phyloP scores from a whole-genome alignment of 2,888 invertebrate genomes.

The Lasioglossum leucozonium region DNA sequence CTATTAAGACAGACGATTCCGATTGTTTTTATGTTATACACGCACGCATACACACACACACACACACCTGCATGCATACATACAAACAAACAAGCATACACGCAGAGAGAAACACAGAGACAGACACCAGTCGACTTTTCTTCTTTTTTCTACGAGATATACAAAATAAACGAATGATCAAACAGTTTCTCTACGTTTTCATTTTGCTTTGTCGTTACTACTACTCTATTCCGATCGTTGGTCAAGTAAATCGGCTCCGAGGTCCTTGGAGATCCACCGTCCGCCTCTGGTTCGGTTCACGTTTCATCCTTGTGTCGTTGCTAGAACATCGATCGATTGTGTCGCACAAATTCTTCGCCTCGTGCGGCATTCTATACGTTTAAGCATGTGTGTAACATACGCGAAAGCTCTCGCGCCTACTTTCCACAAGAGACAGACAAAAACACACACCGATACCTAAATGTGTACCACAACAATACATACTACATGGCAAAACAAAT shows the following conservation, averaged over 20 bases:
- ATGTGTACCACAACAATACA: slow-evolving; percentile 39
- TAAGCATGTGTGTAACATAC: slow-evolving; percentile 61
- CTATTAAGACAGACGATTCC: slow-evolving; percentile 27
- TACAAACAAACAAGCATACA: no score
- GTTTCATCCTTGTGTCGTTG: slow-evolving; percentile 24
- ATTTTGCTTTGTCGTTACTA: slow-evolving; percentile 34
- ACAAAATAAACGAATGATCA: slow-evolving; percentile 48
- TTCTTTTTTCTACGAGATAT: slow-evolving; percentile 49
- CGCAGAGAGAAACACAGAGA: neutral
- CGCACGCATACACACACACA: neutral
- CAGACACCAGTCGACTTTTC: slow-evolving; percentile 37
- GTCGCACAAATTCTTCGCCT: slow-evolving; percentile 53
- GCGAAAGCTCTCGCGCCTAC: slow-evolving; percentile 38
- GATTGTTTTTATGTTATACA: slow-evolving; percentile 50
- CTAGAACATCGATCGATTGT: slow-evolving; percentile 16
- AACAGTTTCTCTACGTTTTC: slow-evolving; percentile 32
- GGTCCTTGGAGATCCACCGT: slow-evolving; percentile 38
- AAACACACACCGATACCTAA: slow-evolving; percentile 43
- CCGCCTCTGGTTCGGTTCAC: slow-evolving; percentile 57
- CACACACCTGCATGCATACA: neutral
- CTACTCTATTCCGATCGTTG: slow-evolving; percentile 16
- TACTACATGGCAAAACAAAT: slow-evolving; percentile 53
- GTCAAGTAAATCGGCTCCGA: slow-evolving; percentile 5
- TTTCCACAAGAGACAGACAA: slow-evolving; percentile 3
- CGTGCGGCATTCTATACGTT: slow-evolving; percentile 59